Evolutionary conservation across 2,888 invertebrate genomes (phyloP).

Genomic region (Salticus scenicus): DNA sequence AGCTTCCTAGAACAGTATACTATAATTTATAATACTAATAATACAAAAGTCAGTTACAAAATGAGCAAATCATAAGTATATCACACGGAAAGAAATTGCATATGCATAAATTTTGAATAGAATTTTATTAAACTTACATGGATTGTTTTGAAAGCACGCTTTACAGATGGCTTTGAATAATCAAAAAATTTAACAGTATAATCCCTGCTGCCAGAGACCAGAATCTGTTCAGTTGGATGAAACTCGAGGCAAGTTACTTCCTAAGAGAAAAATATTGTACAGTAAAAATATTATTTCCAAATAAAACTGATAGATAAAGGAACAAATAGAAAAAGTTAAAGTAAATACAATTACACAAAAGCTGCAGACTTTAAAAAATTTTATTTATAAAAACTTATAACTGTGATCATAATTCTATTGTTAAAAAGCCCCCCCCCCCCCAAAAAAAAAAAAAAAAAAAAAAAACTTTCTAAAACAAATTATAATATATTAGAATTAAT

Average conservation of each 20-base stretch:
- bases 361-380: background rate
- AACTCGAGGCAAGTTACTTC: slow-evolving; percentile 98
- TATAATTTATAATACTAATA: background rate
- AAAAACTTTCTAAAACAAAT: too few species aligned
- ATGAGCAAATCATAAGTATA: too few species aligned
- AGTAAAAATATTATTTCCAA: too few species aligned
- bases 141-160: slow-evolving; percentile 96
- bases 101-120: too few species aligned
- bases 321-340: background rate
- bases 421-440: too few species aligned
- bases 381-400: too few species aligned
- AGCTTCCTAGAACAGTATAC: slow-evolving; percentile 82
- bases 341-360: background rate
- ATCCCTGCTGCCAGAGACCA: slow-evolving; percentile 96
- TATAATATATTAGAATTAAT: too few species aligned
- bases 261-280: slow-evolving; percentile 72
- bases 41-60: too few species aligned
- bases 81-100: too few species aligned
- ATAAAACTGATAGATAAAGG: too few species aligned
- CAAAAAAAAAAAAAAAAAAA: too few species aligned
- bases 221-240: slow-evolving; percentile 93
- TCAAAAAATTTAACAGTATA: slow-evolving; percentile 97
- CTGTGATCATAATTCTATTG: too few species aligned
- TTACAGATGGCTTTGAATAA: slow-evolving; percentile 98
- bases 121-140: slow-evolving; percentile 84